Evolutionary conservation across 2,797 vertebrate species (phyloP), one percentile per base, ranked within the genome.

Genomic region (Clarias pachynema): DNA sequence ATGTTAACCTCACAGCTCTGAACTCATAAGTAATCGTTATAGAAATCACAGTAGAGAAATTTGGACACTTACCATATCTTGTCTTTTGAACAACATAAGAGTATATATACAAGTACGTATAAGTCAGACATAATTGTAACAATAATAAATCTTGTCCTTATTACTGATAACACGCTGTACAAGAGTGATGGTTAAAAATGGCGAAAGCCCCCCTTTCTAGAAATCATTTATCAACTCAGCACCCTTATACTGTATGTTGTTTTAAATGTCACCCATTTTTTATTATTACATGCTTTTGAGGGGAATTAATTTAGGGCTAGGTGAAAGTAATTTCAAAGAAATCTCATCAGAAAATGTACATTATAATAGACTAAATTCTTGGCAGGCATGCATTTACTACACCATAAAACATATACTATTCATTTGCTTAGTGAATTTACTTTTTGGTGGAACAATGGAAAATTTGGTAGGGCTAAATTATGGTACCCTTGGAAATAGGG

Each of bases 251-350:
- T n/a, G 44, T 49, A 49, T 49, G 49, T 40, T 79, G 22, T 62
- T 62, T 79, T 40, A 62, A 79, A 79, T 79, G 77, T 79, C 77
- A 79, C 29, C 77, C 20, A 59, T 60, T 60, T 79, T 24, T 37
- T 59, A 22, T 9, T 74, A n/a, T 79, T 40, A 62, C 4, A 37
- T 62, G 57, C 31, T 8, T 79, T 79, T 2, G 1, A 79, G 77
- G 49, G 18, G 73, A 75, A 57, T 56, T 31, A 31, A 57, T 75
- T 18, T 20, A 74, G 20, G 16, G 2, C 34, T 7, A 26, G 40
- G 5, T 73, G 12, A 49, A 73, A 49, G 31, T 10, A 37, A 69
- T 40, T 37, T 34, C 65, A 34, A 68, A 34, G 65, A 68, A 34
- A 68, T 49, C 69, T 72, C 40, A 5, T 14, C 1, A 1, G 18